Evolutionary conservation across 2,113 vertebrate species (phyloP).

Genomic region (Pseudonaja textilis): DNA sequence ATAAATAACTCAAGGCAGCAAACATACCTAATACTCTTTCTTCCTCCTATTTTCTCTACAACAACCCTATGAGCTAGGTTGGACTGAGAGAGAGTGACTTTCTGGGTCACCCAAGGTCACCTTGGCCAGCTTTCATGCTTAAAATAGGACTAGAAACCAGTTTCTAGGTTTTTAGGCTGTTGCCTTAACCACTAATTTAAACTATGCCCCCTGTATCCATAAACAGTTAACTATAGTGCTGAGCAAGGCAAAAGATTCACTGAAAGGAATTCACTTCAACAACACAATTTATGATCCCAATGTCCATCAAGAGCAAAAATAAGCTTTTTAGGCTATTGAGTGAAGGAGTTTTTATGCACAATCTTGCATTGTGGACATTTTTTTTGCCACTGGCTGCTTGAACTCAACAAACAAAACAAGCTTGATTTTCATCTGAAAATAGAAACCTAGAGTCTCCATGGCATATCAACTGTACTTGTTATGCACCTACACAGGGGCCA

Average conservation of each 20-base stretch:
- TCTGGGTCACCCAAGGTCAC: not conserved
- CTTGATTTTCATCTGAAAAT: not conserved
- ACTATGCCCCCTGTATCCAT: not conserved
- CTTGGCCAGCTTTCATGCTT: not conserved
- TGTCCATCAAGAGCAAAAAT: not conserved
- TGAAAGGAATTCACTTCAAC: not conserved
- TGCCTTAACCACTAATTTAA: not conserved
- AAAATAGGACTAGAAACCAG: not conserved
- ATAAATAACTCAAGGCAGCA: not conserved
- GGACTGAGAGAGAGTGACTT: not conserved
- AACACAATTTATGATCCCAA: not conserved
- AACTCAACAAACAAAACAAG: not conserved
- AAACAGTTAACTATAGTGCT: not conserved
- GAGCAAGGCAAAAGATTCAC: not conserved
- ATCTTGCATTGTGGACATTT: not conserved
- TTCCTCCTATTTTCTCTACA: not conserved
- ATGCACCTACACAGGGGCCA: not conserved
- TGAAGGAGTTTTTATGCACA: not conserved
- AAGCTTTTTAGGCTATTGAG: not conserved
- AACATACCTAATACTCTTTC: not conserved
- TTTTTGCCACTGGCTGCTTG: not conserved
- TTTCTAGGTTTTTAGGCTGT: not conserved
- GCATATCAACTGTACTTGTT: not conserved
- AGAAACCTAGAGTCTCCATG: not conserved
- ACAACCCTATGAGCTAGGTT: not conserved